A percentile compares a stretch with the other conserved stretches of the same genome.
Conservation (phyloP, 2,113 vertebrate species). For the Potamarius usumacintae region DNA sequence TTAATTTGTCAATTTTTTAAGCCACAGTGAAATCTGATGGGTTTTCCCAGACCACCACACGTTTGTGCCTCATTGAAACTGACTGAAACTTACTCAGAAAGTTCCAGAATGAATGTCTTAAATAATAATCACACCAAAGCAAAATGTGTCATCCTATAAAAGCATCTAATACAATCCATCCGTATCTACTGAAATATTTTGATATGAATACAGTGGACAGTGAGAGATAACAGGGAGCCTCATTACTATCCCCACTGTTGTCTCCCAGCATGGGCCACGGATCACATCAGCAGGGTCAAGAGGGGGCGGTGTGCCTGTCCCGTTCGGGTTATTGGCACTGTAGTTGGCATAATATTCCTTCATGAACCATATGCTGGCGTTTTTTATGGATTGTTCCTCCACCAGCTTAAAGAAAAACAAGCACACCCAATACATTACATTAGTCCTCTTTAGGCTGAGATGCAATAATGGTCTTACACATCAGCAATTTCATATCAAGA, state of each 20-base stretch:
- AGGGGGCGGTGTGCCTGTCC: constrained; percentile 75
- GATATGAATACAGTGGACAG: not conserved
- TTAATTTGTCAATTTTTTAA: not conserved
- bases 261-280: constrained; percentile 97
- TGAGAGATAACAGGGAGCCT: constrained; percentile 21
- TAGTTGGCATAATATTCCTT: constrained; percentile 83
- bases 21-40: not conserved
- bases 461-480: not conserved
- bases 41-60: not conserved
- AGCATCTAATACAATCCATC: not conserved
- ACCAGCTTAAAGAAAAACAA: constrained; percentile 73
- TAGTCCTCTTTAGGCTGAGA: not conserved
- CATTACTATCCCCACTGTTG: constrained; percentile 90
- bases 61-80: not conserved
- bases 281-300: constrained; percentile 86
- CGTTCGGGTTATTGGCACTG: constrained; percentile 62
- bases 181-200: constrained; percentile 4
- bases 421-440: not conserved
- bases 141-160: not conserved
- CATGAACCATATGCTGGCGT: constrained; percentile 82
- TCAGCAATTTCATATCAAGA: not conserved
- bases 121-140: not conserved
- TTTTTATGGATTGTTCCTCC: constrained; percentile 83
- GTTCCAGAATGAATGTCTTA: not conserved
- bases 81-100: not conserved